Conservation (phyloP, 2,888 invertebrate genomes). For the Pristionchus maxplancki region DNA sequence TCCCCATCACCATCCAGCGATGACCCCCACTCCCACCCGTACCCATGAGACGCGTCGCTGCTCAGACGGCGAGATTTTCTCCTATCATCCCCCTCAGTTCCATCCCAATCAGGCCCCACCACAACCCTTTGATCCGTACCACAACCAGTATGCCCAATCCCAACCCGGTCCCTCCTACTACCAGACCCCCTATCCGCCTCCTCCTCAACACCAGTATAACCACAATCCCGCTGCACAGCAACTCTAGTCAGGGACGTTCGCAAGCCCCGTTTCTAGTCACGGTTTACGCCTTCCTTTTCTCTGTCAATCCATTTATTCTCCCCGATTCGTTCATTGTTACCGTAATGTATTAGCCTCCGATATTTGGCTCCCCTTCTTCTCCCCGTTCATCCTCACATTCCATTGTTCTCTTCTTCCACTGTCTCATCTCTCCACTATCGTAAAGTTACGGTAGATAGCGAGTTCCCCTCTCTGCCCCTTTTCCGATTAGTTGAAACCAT, state of each 20-base stretch:
- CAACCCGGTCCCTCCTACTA: slow-evolving; percentile 13
- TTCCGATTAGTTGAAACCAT: background rate
- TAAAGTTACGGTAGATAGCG: slow-evolving; percentile 12
- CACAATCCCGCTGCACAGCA: background rate
- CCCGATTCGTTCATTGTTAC: slow-evolving; percentile 2
- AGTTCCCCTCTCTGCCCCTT: background rate
- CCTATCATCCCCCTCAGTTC: background rate
- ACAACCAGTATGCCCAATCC: background rate
- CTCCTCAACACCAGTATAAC: background rate
- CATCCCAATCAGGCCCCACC: background rate
- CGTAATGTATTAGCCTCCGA: slow-evolving; percentile 13
- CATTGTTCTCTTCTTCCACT: background rate
- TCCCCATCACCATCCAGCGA: background rate
- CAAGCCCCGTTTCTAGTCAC: slow-evolving; percentile 25
- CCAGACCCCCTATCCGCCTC: background rate
- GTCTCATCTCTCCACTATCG: background rate
- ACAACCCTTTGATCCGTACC: background rate
- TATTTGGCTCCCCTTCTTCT: slow-evolving; percentile 7
- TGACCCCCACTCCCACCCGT: background rate
- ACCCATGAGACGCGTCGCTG: slow-evolving; percentile 33
- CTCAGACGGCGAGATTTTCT: slow-evolving; percentile 29
- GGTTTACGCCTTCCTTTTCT: background rate
- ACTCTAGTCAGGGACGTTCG: background rate
- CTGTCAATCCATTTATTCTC: background rate
- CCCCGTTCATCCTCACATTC: background rate